Percentiles rank a stretch among this genome's conserved stretches.
Conservation (phyloP, 2,113 vertebrate species). For the Melozone crissalis region DNA sequence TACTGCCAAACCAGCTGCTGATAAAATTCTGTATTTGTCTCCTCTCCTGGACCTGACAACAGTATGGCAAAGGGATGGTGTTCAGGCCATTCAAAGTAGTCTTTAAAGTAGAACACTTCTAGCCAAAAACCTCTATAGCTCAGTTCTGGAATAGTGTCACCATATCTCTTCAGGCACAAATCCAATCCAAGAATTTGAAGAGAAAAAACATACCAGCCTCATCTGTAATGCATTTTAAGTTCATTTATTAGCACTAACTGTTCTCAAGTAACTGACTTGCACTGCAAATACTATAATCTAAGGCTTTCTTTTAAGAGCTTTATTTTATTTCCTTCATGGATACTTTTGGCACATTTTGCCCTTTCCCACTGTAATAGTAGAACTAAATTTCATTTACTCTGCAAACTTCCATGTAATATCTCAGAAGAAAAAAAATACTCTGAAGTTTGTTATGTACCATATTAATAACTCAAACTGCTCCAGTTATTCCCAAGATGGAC, state of each 20-base stretch:
- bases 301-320: background rate
- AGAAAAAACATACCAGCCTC: background rate
- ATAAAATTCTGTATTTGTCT: background rate
- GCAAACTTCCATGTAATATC: background rate
- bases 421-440: background rate
- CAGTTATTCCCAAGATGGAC: background rate
- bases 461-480: background rate
- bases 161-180: background rate
- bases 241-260: conserved; percentile 24
- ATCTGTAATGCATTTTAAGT: conserved; percentile 7
- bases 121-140: background rate
- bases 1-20: background rate
- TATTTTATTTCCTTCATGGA: conserved; percentile 2
- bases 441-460: background rate
- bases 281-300: background rate
- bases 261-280: conserved; percentile 21
- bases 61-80: background rate
- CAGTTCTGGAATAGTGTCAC: background rate
- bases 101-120: background rate
- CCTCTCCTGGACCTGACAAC: background rate
- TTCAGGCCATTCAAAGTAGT: background rate
- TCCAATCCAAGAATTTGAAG: background rate
- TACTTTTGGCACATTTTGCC: background rate
- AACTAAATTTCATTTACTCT: background rate
- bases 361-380: background rate